phyloP scores from a whole-genome alignment of 2,888 invertebrate species.

The Ptilodon capucinus region DNA sequence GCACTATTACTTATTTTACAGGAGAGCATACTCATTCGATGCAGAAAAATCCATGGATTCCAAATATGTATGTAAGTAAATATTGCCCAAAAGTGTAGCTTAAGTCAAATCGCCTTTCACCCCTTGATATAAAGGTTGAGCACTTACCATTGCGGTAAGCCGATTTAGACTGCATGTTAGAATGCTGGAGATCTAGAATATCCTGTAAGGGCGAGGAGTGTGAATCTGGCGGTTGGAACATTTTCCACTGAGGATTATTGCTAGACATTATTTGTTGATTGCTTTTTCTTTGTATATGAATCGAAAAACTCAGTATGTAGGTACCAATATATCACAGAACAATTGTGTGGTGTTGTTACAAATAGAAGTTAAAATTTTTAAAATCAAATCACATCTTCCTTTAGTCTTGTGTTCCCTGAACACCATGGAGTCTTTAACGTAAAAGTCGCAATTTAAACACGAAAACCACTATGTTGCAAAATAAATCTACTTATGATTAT shows the following conservation, averaged over 20 bases:
- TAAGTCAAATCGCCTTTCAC: too few relatives aligned
- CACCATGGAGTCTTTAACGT: conserved; percentile 58
- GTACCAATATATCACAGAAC: conserved; percentile 78
- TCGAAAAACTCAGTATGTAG: conserved; percentile 66
- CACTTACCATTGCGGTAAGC: conserved; percentile 82
- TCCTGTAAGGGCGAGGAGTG: conserved; percentile 92
- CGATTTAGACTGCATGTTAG: conserved; percentile 76
- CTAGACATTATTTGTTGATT: conserved; percentile 85
- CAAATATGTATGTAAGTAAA: too few relatives aligned
- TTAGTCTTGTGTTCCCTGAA: conserved; percentile 61
- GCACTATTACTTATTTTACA: too few relatives aligned
- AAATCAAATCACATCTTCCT: conserved; percentile 74
- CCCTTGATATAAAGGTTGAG: too few relatives aligned
- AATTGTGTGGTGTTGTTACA: conserved; percentile 63
- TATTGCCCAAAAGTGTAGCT: too few relatives aligned
- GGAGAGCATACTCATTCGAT: too few relatives aligned
- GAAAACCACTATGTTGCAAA: conserved; percentile 65
- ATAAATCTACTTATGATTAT: conserved; percentile 77
- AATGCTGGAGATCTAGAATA: conserved; percentile 88
- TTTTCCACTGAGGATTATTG: conserved; percentile 95
- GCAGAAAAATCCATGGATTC: too few relatives aligned
- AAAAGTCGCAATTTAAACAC: conserved; percentile 65
- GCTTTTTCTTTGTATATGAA: conserved; percentile 72
- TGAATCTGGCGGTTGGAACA: conserved; percentile 95
- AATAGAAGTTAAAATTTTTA: conserved; percentile 57